These are phyloP conservation scores for Eublepharis macularius DNA, from an alignment of 2,113 vertebrate species.

Conservation along the genomic window DNA sequence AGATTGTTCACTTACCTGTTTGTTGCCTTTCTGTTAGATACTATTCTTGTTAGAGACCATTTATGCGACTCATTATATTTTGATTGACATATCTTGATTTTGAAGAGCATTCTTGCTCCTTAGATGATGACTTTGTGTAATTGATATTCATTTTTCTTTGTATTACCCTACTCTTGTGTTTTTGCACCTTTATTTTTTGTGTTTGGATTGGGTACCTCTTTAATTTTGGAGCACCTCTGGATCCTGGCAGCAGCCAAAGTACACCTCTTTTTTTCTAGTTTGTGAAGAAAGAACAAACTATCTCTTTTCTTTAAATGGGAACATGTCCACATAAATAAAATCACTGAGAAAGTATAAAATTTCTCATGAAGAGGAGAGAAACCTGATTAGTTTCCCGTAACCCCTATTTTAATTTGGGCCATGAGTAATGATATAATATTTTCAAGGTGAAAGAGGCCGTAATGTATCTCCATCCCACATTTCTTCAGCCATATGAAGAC, in stretches of 20 bases:
- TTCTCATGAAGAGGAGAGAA: background rate
- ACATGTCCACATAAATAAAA: background rate
- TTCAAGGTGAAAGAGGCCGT: background rate
- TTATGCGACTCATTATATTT: too few relatives aligned
- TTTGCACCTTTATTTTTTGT: too few relatives aligned
- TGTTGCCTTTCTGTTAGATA: too few relatives aligned
- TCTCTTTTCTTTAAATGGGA: background rate
- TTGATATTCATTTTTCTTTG: too few relatives aligned
- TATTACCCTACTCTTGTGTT: too few relatives aligned
- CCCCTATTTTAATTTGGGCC: background rate
- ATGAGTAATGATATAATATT: background rate
- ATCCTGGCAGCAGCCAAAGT: background rate
- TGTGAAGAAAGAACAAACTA: background rate
- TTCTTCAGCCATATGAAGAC: background rate
- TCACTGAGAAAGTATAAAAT: background rate
- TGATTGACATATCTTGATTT: too few relatives aligned
- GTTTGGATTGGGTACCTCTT: too few relatives aligned
- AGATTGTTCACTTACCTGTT: too few relatives aligned
- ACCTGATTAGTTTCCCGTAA: background rate
- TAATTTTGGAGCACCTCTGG: too few relatives aligned
- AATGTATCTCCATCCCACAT: background rate
- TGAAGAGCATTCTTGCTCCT: too few relatives aligned
- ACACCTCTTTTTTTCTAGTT: background rate
- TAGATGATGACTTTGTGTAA: too few relatives aligned
- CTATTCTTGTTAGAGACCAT: too few relatives aligned